phyloP scores from a whole-genome alignment of 2,113 vertebrate species.

The Orthonyx spaldingii region DNA sequence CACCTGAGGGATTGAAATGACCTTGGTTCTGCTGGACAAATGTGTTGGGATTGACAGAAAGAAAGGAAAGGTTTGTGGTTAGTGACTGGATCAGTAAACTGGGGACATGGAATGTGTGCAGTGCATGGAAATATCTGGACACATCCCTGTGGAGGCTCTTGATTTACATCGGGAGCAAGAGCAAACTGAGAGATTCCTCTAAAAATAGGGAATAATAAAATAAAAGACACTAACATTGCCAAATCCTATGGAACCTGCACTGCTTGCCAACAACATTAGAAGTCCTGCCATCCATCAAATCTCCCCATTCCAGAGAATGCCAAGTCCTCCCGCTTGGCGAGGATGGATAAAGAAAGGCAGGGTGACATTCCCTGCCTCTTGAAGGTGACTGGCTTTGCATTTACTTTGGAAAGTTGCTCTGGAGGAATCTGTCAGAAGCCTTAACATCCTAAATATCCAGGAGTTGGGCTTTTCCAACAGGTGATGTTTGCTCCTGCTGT shows the following conservation, averaged over 20 bases:
- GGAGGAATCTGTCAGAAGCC: not conserved
- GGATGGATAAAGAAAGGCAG: not conserved
- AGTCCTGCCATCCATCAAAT: not conserved
- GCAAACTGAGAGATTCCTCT: not conserved
- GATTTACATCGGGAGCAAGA: not conserved
- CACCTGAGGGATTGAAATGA: not conserved
- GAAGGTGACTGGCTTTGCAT: not conserved
- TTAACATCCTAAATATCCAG: not conserved
- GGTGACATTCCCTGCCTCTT: not conserved
- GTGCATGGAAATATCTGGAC: not conserved
- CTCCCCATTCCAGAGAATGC: fast-evolving
- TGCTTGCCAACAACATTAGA: not conserved
- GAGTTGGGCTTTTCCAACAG: not conserved
- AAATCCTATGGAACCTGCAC: not conserved
- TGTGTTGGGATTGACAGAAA: not conserved
- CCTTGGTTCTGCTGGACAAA: not conserved
- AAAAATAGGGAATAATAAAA: not conserved
- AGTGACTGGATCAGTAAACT: not conserved
- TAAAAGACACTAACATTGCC: not conserved
- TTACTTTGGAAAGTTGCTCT: not conserved
- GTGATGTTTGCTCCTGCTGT: fast-evolving
- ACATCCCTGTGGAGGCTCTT: not conserved
- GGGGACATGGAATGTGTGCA: not conserved
- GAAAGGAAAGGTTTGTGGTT: not conserved
- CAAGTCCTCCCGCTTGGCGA: not conserved